These are phyloP conservation scores for Perccottus glenii DNA, from an alignment of 2,113 vertebrate species.

Conservation along the genomic window DNA sequence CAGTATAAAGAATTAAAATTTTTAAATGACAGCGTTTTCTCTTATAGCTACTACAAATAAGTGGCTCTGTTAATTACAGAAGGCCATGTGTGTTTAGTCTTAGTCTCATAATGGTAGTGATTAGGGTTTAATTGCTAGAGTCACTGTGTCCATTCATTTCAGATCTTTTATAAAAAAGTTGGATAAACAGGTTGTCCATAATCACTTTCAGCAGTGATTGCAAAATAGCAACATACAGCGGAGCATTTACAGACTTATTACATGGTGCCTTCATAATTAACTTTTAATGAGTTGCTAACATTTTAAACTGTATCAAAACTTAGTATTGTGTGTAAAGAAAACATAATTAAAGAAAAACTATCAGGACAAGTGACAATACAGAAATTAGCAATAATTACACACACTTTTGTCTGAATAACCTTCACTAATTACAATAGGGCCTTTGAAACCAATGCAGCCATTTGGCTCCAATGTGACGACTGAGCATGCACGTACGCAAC, in stretches of 20 bases:
- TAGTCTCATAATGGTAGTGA: no score
- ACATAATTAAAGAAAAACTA: not conserved
- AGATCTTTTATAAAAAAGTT: no score
- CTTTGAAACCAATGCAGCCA: slow-evolving; percentile 2
- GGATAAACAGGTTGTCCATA: not conserved
- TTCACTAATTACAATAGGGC: not conserved
- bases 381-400: not conserved
- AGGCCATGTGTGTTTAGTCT: no score
- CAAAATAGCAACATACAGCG: not conserved
- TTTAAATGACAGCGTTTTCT: no score
- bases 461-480: slow-evolving; percentile 7
- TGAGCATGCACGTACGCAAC: not conserved
- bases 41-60: no score
- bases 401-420: slow-evolving; percentile 3
- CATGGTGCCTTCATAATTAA: not conserved
- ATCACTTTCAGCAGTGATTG: not conserved
- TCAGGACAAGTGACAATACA: not conserved
- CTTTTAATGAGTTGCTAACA: not conserved
- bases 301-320: not conserved
- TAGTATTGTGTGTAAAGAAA: not conserved
- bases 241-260: not conserved
- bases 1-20: no score
- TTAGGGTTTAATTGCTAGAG: no score
- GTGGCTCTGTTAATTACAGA: no score
- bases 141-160: no score